Base-by-base conservation (phyloP, 2,888 invertebrate genomes). In the Tethea ocularis region DNA sequence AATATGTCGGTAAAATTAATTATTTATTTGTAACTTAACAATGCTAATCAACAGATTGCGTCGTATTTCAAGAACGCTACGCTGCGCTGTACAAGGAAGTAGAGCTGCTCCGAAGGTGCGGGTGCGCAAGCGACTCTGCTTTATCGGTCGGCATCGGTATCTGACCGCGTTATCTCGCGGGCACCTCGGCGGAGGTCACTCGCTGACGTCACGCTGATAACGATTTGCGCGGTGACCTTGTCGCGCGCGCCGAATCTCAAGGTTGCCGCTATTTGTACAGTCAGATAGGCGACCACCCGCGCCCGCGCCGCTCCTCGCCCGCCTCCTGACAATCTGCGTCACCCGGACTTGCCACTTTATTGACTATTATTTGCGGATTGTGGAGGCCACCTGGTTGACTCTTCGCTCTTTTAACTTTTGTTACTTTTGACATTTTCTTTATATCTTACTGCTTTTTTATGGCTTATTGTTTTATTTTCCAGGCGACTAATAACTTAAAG, bases 181-280 rank as follows among this genome's bases (percentile, higher is more conserved):
- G 87, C 91, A 90, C 90, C 91, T 89, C 88, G 77, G 77, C 83
- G 90, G 89, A 92, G 92, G 92, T 93, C 89, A 86, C 80, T 74
- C 80, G 84, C 83, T 90, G 88, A 92, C 93, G 92, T 91, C 91
- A 91, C 86, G 75, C 82, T 92, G 93, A 93, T 93, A 93, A 93
- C 91, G 88, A 91, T 92, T 91, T 87, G 92, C 91, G 89, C 88
- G 87, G 80, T 91, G 92, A 91, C 92, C 92, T 92, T 93, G 92
- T 85, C 90, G 87, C 86, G 87, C 80, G 84, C 89, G 90, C 91
- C 90, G 87, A 93, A 93, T 87, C 82, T 85, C 92, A 92, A 93
- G 92, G 92, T 90, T 83, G 85, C 85, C 81, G 87, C 89, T 91
- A 91, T 93, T 92, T 91, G 92, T 87, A 91, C 86, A 87, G 87